These are phyloP conservation scores for Chionis minor DNA, from an alignment of 2,113 vertebrate species.

Conservation along the genomic window DNA sequence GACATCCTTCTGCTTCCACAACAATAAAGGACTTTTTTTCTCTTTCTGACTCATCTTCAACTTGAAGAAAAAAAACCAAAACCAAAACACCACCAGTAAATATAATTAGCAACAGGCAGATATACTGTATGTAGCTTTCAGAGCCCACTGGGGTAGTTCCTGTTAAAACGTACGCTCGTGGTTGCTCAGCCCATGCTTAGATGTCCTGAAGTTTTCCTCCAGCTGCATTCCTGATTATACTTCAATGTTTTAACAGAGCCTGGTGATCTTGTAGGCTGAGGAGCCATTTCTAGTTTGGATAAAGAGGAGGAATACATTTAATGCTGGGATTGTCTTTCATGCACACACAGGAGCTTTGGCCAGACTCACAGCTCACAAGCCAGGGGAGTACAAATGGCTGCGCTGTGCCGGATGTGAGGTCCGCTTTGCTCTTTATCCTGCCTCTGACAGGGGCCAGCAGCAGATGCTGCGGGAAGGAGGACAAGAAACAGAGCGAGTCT, in stretches of 20 bases:
- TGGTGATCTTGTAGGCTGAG: not conserved
- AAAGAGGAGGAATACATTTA: not conserved
- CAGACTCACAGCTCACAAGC: not conserved
- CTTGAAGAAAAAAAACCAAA: not conserved
- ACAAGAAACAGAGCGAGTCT: not conserved
- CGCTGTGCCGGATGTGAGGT: fast-evolving
- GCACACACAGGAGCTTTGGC: not conserved
- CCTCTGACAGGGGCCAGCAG: not conserved
- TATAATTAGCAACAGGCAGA: conserved; percentile 72
- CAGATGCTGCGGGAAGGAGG: not conserved
- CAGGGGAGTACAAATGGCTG: not conserved
- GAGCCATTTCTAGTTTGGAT: not conserved
- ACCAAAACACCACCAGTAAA: conserved; percentile 34
- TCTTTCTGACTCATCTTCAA: conserved; percentile 72
- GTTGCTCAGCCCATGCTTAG: not conserved
- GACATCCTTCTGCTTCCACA: conserved; percentile 75
- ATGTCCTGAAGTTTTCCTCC: not conserved
- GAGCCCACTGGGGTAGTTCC: not conserved
- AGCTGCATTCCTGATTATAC: not conserved
- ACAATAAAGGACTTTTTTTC: conserved; percentile 62
- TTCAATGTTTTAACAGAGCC: conserved; percentile 3
- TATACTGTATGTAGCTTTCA: not conserved
- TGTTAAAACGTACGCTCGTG: not conserved
- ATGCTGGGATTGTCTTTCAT: not conserved
- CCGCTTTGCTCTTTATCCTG: not conserved